Conservation (phyloP, 1,140 invertebrate species). For the Pogonomyrmex californicus region DNA sequence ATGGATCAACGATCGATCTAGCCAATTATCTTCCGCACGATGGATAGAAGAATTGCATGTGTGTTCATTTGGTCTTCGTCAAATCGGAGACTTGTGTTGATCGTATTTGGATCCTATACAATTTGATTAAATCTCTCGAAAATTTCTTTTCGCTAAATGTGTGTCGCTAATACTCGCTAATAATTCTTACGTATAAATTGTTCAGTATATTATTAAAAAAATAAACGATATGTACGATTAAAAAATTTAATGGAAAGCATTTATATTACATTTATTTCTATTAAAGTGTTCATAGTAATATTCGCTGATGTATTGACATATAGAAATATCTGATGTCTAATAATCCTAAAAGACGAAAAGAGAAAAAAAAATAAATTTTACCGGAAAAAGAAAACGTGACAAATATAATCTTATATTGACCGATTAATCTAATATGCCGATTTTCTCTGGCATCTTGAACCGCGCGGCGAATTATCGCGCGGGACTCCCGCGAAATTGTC, state of each 20-base stretch:
- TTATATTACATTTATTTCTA: too few species aligned
- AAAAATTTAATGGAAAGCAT: too few species aligned
- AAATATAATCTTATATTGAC: too few species aligned
- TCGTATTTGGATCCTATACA: background rate
- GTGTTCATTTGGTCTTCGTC: background rate
- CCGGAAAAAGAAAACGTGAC: too few species aligned
- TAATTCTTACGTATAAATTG: background rate
- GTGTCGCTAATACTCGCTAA: too few species aligned
- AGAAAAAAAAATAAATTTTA: too few species aligned
- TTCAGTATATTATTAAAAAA: background rate
- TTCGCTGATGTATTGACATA: too few species aligned
- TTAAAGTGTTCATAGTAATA: too few species aligned
- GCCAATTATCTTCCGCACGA: constrained; percentile 28
- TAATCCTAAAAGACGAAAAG: too few species aligned
- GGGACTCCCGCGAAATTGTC: background rate
- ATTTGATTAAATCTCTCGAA: background rate
- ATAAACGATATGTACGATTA: too few species aligned
- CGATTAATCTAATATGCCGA: too few species aligned
- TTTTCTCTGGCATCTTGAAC: background rate
- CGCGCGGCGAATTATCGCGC: background rate
- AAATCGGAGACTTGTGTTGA: background rate
- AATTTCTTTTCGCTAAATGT: background rate
- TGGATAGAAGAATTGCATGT: background rate
- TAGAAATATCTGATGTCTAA: too few species aligned
- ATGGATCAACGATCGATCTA: constrained; percentile 16